phyloP scores from a whole-genome alignment of 2,797 vertebrate genomes.

The Falco concolor region DNA sequence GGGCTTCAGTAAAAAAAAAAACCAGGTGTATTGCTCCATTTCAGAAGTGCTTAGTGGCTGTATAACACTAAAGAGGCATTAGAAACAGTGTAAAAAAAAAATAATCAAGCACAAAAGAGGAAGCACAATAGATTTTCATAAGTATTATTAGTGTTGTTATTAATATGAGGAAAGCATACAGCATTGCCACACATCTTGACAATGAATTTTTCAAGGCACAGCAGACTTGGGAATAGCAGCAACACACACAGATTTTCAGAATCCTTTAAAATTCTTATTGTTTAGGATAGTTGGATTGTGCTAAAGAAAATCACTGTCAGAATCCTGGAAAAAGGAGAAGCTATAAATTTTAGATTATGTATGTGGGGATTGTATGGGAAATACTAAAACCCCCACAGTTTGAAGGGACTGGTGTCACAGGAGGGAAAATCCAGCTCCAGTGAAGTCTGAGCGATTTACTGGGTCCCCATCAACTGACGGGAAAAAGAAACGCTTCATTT shows the following conservation, averaged over 20 bases:
- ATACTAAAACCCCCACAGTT: neutral
- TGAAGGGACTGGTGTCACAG: neutral
- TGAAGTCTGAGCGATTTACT: neutral
- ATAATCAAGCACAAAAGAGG: neutral
- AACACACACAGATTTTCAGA: neutral
- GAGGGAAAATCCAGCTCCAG: neutral
- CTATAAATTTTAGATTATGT: neutral
- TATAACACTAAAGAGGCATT: neutral
- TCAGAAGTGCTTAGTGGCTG: neutral
- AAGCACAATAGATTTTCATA: neutral
- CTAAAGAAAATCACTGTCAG: neutral
- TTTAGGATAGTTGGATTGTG: neutral
- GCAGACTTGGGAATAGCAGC: neutral
- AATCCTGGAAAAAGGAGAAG: neutral
- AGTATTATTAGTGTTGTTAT: neutral
- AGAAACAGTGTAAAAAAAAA: neutral
- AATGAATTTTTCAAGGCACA: neutral
- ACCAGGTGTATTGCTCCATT: neutral
- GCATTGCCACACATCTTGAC: accelerated
- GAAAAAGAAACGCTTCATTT: neutral
- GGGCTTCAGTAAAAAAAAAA: neutral
- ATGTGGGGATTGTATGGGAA: neutral
- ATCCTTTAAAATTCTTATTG: neutral
- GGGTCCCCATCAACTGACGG: too few species aligned
- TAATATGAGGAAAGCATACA: neutral